These are phyloP conservation scores for Drosophila novamexicana DNA, from an alignment of 1,140 invertebrate genomes.

Conservation along the genomic window DNA sequence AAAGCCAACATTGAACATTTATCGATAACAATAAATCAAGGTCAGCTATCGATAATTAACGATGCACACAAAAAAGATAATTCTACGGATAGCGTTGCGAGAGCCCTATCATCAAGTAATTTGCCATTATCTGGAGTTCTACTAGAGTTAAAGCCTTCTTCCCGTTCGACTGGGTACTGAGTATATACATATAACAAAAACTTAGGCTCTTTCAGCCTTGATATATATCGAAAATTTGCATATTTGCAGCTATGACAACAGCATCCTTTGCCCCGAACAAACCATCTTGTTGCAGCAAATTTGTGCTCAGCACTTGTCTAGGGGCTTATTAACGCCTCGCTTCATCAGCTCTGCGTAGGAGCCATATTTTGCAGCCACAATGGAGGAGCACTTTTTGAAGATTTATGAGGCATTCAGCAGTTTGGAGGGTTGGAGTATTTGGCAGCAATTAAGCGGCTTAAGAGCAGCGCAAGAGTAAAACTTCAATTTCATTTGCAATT, in stretches of 20 bases:
- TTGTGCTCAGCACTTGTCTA: constrained; percentile 2
- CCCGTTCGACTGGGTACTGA: too few species aligned
- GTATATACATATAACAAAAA: too few species aligned
- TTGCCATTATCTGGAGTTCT: too few species aligned
- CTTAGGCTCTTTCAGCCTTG: too few species aligned
- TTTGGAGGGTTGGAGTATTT: constrained; percentile 43
- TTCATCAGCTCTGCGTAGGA: constrained; percentile 24
- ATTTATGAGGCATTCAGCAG: constrained; percentile 56
- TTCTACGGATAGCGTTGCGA: too few species aligned
- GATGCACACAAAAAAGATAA: too few species aligned
- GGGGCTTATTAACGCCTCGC: constrained; percentile 71
- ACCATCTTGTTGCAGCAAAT: constrained; percentile 17
- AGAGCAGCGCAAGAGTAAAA: constrained; percentile 24
- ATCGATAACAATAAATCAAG: too few species aligned
- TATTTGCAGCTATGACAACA: constrained; percentile 7
- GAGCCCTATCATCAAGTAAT: too few species aligned
- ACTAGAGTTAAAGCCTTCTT: too few species aligned
- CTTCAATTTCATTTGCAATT: constrained; percentile 44
- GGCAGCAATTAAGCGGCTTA: constrained; percentile 74
- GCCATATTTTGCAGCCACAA: constrained; percentile 32
- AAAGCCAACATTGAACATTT: too few species aligned
- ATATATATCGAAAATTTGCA: not conserved
- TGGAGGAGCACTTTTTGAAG: constrained; percentile 43
- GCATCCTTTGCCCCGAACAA: not conserved
- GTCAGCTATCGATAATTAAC: too few species aligned